A percentile compares a stretch with the other conserved stretches of the same genome.
Evolutionary conservation across 2,797 vertebrate species (phyloP).

Genomic region (Orestias chungarensis): DNA sequence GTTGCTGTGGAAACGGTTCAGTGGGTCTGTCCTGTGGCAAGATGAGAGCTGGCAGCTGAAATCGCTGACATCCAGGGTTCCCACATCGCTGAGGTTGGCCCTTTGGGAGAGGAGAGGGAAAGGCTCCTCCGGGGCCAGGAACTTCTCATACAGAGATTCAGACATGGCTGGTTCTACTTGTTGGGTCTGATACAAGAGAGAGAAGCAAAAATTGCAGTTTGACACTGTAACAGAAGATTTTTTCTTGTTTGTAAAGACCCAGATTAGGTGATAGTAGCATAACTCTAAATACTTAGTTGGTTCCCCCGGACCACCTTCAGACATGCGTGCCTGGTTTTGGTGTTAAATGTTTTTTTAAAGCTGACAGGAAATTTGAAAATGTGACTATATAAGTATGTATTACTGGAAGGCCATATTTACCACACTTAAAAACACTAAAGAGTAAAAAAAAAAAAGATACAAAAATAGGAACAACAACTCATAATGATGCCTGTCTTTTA

Average conservation of each 20-base stretch:
- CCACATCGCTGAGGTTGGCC: slow-evolving; percentile 90
- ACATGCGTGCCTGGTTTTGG: too few species aligned
- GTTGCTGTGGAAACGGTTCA: slow-evolving; percentile 94
- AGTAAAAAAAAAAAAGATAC: too few species aligned
- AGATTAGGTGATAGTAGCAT: too few species aligned
- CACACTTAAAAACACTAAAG: too few species aligned
- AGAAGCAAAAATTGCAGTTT: background rate
- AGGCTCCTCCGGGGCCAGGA: slow-evolving; percentile 93
- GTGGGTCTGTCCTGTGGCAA: slow-evolving; percentile 93
- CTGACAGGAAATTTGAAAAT: too few species aligned
- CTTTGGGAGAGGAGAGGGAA: slow-evolving; percentile 89
- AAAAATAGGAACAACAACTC: too few species aligned
- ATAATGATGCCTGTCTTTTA: too few species aligned
- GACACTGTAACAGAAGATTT: background rate
- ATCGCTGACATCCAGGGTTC: slow-evolving; percentile 92
- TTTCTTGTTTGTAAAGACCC: background rate
- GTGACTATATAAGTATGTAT: too few species aligned
- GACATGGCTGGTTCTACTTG: slow-evolving; percentile 72
- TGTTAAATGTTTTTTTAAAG: too few species aligned
- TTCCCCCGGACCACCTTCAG: too few species aligned
- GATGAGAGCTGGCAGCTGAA: slow-evolving; percentile 95
- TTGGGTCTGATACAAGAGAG: slow-evolving; percentile 21
- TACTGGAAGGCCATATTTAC: too few species aligned
- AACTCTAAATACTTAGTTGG: too few species aligned
- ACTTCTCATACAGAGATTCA: slow-evolving; percentile 92